Evolutionary conservation across 2,888 invertebrate genomes (phyloP).

Genomic region (Cryptocheilus praepositus): DNA sequence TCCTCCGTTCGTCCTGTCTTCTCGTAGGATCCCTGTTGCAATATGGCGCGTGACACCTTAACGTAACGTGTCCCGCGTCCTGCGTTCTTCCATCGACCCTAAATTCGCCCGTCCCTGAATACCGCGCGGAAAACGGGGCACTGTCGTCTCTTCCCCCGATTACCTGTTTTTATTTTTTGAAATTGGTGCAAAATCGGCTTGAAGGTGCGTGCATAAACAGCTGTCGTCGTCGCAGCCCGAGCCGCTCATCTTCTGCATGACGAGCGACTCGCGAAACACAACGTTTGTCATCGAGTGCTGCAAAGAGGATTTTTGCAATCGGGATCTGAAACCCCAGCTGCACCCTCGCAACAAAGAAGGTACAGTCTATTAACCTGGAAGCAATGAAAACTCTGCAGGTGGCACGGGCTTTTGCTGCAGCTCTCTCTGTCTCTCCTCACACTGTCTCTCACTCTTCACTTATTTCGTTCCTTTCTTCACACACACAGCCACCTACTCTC

Average conservation of each 20-base stretch:
- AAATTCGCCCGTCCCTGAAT: no score
- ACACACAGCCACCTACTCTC: background rate
- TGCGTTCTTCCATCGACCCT: no score
- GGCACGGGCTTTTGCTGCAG: slow-evolving; percentile 57
- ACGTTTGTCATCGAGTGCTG: slow-evolving; percentile 89
- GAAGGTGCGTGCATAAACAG: slow-evolving; percentile 87
- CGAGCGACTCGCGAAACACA: slow-evolving; percentile 84
- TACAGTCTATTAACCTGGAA: slow-evolving; percentile 74
- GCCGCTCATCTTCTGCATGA: slow-evolving; percentile 89
- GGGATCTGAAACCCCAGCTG: slow-evolving; percentile 82
- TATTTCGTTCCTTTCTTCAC: slow-evolving; percentile 4
- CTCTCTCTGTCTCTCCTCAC: slow-evolving; percentile 26
- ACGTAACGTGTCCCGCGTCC: no score
- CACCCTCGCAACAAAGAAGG: slow-evolving; percentile 81
- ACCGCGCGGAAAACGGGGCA: no score
- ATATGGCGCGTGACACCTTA: no score
- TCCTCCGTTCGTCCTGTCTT: no score
- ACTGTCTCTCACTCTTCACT: slow-evolving; percentile 4
- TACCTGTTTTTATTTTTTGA: slow-evolving; percentile 57
- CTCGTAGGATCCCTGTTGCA: no score
- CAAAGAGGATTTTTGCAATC: slow-evolving; percentile 87
- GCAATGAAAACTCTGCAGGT: slow-evolving; percentile 59
- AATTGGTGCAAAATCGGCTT: slow-evolving; percentile 79
- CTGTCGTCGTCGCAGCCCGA: slow-evolving; percentile 84
- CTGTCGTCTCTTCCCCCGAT: no score